Evolutionary conservation across 2,113 vertebrate genomes (phyloP).

Genomic region (Potamarius usumacintae): DNA sequence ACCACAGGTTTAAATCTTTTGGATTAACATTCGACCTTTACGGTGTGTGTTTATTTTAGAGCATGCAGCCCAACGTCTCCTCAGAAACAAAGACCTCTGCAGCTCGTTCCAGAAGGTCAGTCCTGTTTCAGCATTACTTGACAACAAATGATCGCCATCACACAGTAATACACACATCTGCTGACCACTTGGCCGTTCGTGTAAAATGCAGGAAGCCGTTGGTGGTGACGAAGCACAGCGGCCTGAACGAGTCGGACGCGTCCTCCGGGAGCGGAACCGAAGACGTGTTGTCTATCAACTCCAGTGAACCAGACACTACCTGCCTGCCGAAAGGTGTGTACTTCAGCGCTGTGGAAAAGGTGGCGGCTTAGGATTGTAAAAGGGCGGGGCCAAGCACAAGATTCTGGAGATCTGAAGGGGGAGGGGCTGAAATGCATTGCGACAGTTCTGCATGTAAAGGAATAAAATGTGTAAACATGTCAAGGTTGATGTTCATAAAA

Average conservation of each 20-base stretch:
- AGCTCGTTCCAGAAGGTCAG: constrained; percentile 84
- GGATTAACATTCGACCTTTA: too few relatives aligned
- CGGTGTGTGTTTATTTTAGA: background rate
- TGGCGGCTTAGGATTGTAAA: too few relatives aligned
- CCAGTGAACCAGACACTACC: constrained; percentile 72
- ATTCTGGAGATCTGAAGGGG: background rate
- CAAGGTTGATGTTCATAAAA: too few relatives aligned
- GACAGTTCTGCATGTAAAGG: background rate
- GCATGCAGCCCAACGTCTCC: constrained; percentile 73
- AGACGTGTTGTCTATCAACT: constrained; percentile 73
- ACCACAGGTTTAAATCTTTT: too few relatives aligned
- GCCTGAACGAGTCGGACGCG: constrained; percentile 86
- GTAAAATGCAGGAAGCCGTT: constrained; percentile 82
- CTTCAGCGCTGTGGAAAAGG: background rate
- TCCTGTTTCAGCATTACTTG: constrained; percentile 26
- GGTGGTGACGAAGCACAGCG: constrained; percentile 89
- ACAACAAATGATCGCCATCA: accelerated
- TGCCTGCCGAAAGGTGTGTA: constrained; percentile 48
- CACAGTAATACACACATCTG: background rate
- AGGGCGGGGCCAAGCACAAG: background rate
- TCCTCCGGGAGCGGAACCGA: constrained; percentile 79
- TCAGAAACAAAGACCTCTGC: constrained; percentile 72
- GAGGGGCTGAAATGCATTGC: background rate
- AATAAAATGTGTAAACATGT: too few relatives aligned
- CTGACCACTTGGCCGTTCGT: background rate